Evolutionary conservation across 2,888 invertebrate genomes (phyloP).

Genomic region (Euplexia lucipara): DNA sequence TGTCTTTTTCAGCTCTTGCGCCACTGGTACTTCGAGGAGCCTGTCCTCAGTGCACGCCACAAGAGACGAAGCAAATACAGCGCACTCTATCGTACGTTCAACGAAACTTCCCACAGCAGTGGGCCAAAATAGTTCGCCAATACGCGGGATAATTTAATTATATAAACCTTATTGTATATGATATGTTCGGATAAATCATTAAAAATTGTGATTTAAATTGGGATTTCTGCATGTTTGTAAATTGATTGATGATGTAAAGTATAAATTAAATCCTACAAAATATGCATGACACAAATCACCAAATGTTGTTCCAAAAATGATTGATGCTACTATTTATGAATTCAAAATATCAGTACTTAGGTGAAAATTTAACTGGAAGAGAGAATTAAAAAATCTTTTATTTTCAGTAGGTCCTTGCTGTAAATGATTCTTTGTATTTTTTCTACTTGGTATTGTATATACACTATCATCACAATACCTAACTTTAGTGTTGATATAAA

Average conservation of each 20-base stretch:
- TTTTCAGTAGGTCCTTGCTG: too few species aligned
- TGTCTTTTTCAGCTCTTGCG: conserved; percentile 92
- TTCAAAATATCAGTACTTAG: background rate
- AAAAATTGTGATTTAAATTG: conserved; percentile 45
- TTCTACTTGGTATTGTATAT: background rate
- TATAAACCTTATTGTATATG: too few species aligned
- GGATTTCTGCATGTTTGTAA: conserved; percentile 39
- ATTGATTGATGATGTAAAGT: conserved; percentile 2
- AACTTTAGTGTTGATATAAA: conserved; percentile 17
- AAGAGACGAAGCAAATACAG: conserved; percentile 94
- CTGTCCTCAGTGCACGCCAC: conserved; percentile 93
- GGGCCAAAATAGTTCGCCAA: conserved; percentile 94
- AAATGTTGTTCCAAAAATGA: conserved; percentile 41
- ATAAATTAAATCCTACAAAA: conserved; percentile 13
- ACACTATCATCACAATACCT: conserved; percentile 15
- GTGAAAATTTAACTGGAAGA: conserved; percentile 7
- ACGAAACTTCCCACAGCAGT: conserved; percentile 94
- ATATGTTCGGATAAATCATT: conserved; percentile 45
- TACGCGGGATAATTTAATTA: conserved; percentile 89
- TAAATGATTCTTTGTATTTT: too few species aligned
- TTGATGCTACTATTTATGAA: conserved; percentile 40
- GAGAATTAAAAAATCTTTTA: too few species aligned
- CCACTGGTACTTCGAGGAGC: conserved; percentile 94
- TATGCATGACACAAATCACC: conserved; percentile 35
- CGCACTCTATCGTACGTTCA: conserved; percentile 94